Conservation (phyloP, 2,113 vertebrate genomes). For the Coryphaenoides rupestris region DNA sequence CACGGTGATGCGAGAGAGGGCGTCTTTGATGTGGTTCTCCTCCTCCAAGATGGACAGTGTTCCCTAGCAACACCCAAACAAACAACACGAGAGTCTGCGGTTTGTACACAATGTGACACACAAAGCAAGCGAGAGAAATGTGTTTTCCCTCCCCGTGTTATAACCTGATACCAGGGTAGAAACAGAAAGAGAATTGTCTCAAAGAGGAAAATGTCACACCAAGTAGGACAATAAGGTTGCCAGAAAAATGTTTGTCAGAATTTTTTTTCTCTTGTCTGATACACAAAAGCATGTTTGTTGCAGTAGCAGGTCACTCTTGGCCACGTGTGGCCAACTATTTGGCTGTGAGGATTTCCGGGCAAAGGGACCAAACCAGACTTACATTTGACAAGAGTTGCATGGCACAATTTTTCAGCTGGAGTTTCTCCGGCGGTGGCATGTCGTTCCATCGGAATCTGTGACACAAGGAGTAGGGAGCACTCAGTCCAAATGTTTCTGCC, state of each 20-base stretch:
- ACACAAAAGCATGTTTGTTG: background rate
- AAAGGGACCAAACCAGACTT: constrained; percentile 43
- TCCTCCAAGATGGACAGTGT: constrained; percentile 88
- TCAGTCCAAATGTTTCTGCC: background rate
- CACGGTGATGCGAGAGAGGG: constrained; percentile 88
- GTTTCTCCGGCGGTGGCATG: constrained; percentile 89
- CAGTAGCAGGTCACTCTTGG: too few species aligned
- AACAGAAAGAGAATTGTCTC: background rate
- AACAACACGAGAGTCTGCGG: too few species aligned
- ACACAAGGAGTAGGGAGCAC: background rate
- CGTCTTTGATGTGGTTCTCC: constrained; percentile 95
- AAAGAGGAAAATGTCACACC: background rate
- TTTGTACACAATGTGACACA: too few species aligned
- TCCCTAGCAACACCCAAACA: constrained; percentile 71
- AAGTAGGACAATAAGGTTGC: too few species aligned
- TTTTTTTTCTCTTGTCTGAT: background rate
- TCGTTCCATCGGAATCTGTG: constrained; percentile 90
- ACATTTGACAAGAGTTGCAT: constrained; percentile 87
- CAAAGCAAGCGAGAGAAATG: too few species aligned
- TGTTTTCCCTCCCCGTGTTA: background rate
- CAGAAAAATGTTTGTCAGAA: too few species aligned
- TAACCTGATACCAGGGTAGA: too few species aligned
- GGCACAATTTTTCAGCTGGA: constrained; percentile 89
- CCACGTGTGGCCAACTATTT: too few species aligned
- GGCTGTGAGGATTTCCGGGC: too few species aligned